Percentiles rank a stretch among this genome's conserved stretches.
These are phyloP conservation scores for Drosophila erecta DNA, from an alignment of 1,140 invertebrate genomes.

Conservation along the genomic window DNA sequence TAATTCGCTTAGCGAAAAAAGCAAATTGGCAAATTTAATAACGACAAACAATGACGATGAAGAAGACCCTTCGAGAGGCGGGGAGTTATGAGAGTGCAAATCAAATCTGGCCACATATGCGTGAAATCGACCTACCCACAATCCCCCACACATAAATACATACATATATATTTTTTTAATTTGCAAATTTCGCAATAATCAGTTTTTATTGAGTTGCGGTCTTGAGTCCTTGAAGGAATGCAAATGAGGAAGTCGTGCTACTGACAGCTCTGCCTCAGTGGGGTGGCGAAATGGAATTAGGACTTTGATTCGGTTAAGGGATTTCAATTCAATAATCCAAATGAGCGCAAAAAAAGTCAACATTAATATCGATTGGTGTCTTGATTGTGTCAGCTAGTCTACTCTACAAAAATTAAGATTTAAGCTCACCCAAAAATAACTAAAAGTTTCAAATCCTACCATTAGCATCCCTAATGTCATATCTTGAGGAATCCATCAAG, in stretches of 20 bases:
- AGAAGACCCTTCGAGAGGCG: neutral
- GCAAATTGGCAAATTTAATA: conserved; percentile 78
- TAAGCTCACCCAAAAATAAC: too few relatives aligned
- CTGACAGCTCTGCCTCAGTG: conserved; percentile 51
- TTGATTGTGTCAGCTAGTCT: neutral
- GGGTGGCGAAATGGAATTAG: conserved; percentile 27
- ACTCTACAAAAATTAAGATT: neutral
- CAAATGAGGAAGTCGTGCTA: conserved; percentile 61
- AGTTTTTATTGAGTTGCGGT: conserved; percentile 75
- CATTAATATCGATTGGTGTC: neutral
- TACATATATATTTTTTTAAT: conserved; percentile 51
- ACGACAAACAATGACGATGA: conserved; percentile 62
- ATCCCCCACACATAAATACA: too few relatives aligned
- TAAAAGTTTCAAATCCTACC: too few relatives aligned
- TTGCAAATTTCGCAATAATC: conserved; percentile 77
- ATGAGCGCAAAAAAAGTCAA: conserved; percentile 7
- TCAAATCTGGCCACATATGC: conserved; percentile 79
- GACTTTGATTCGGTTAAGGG: conserved; percentile 28
- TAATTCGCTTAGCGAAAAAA: conserved; percentile 71
- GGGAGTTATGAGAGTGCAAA: conserved; percentile 68
- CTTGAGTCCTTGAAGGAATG: conserved; percentile 48
- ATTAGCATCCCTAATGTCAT: too few relatives aligned
- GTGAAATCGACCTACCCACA: conserved; percentile 57
- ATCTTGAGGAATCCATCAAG: conserved; percentile 17
- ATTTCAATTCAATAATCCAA: conserved; percentile 13